Evolutionary conservation across 2,888 invertebrate genomes (phyloP), one percentile per base, ranked within the genome.

Genomic region (Yponomeuta cagnagella): DNA sequence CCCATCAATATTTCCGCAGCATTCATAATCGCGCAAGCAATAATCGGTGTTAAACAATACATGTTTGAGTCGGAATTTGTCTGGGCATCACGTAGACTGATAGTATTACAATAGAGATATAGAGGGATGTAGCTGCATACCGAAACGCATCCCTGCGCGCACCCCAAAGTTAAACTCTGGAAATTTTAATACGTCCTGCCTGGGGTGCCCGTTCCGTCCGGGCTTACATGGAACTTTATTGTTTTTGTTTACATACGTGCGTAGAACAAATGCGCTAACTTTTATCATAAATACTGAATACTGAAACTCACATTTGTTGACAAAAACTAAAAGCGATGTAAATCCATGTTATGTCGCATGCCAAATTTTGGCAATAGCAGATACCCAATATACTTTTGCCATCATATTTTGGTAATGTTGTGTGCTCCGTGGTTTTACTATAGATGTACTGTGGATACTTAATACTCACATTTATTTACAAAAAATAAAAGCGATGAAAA

Each of bases 1-100:
- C 43, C 84, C 83, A 86, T 90, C 89, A 90, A 90, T 89, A 89
- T 89, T 90, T 89, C 84, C 89, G 86, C 86, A 84, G 87, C 86
- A 86, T 87, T 87, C 87, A 74, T 72, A 75, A 73, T 74, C 71
- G 64, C 66, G 72, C 72, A 71, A 70, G 69, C 73, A 48, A 82
- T 74, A 74, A 72, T 74, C 63, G 37, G 73, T 76, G 74, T 75
- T 85, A 78, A 66, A 0, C 0, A 5, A 0, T 5, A 15, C 4
- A 6, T 0, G 0, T 69, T 75, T 84, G 73, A 76, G 84, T 81
- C 72, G 70, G 73, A 71, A 76, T 77, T 80, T 71, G 66, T 58
- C 2, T 64, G 70, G 68, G 8, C 81, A 77, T 73, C 73, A 74
- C 77, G 80, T 80, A 79, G 79, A 76, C 75, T 73, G 73, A 74